Base-by-base conservation (phyloP, 2,113 vertebrate genomes). In the Leucopsar rothschildi region DNA sequence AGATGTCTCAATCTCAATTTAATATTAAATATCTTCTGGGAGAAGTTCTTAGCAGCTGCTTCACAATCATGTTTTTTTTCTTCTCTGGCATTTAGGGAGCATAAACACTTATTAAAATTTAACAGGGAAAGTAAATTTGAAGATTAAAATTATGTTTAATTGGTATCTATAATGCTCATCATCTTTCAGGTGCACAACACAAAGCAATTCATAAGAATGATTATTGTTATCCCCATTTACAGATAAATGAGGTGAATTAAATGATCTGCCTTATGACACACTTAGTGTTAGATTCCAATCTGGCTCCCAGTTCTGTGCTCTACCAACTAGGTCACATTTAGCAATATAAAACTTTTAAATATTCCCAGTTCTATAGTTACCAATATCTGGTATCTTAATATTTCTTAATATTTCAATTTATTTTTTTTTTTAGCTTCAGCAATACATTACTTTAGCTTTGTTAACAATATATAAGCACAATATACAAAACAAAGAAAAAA, bases 101-200 rank as follows among this genome's bases (percentile, higher is more conserved):
- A 56, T 49, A 92, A 92, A 84, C 60, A 83, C 76, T 86, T 83
- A 80, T 4, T 82, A 82, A 78, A 91, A 21, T 85, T 87, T 80
- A 91, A 87, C 77, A 89, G 20, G 11, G 53, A 84, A 91, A 90
- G 66, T 55, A 82, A 86, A 93, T 85, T 10, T 82, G 44, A 93
- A 72, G 69, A 88, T 86, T 94, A 78, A 94, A 96, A 91, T 59
- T 66, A 86, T 71, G 53, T 81, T 86, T 95, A 91, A 95, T 92
- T 92, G 82, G 52, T 17, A 84, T 61, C 56, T 89, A 80, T 65
- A 88, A 70, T 29, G 84, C 9, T 81, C 52, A 81, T 77, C n/a
- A 70, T 81, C 64, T 88, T 94, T 81, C 86, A 90, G 68, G 68
- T 81, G 60, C n/a, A 47, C 42, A 90, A 86, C 52, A 84, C 56